Percentiles rank a stretch among this genome's conserved stretches.
phyloP scores from a whole-genome alignment of 1,140 invertebrate species.

The Rhopalosiphum maidis region DNA sequence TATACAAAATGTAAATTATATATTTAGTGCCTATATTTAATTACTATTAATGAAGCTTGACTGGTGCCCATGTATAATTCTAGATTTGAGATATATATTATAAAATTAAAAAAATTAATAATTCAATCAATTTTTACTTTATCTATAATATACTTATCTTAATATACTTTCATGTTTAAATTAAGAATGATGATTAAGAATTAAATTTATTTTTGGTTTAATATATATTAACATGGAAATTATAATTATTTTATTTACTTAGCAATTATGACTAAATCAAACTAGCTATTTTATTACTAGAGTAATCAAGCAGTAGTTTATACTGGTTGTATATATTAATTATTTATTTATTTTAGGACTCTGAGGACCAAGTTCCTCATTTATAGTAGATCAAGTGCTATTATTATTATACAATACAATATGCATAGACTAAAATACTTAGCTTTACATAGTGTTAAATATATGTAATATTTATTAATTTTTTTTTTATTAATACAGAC shows the following conservation, averaged over 20 bases:
- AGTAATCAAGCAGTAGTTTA: too few species aligned
- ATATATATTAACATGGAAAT: too few species aligned
- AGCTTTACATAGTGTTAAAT: too few species aligned
- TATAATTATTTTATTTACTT: background rate
- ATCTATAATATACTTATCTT: background rate
- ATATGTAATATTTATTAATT: too few species aligned
- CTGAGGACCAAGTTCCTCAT: too few species aligned
- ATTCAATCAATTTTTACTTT: too few species aligned
- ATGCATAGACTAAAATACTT: too few species aligned
- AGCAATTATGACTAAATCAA: background rate
- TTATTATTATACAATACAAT: too few species aligned
- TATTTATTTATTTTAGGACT: too few species aligned
- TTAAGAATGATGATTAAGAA: background rate
- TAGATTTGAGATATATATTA: background rate
- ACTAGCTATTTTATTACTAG: background rate
- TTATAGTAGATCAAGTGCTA: too few species aligned
- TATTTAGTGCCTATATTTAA: background rate
- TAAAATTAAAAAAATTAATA: background rate
- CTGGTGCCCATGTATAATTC: background rate
- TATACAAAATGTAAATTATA: background rate
- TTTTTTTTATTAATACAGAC: background rate
- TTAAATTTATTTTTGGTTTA: background rate
- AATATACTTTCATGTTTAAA: background rate
- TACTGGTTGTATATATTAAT: too few species aligned
- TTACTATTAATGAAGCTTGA: background rate